Base-by-base conservation (phyloP, 2,113 vertebrate species). In the Scophthalmus maximus region DNA sequence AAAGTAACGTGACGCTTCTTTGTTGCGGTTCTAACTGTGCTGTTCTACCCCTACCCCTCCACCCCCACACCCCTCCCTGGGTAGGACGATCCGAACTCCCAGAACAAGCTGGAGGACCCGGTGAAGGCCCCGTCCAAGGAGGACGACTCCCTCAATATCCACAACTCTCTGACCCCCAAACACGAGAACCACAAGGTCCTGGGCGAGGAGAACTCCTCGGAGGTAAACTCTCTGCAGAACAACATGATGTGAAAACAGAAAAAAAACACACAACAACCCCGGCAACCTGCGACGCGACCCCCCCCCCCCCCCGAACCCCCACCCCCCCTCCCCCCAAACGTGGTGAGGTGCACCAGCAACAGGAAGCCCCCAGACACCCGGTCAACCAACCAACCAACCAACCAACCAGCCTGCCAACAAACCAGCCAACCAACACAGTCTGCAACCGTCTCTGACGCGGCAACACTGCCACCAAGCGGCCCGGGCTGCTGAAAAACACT, bases 161-260 rank as follows among this genome's bases (percentile, higher is more conserved):
- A 97, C 94, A 97, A 96, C 92, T 95, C 96, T 26, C 93, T 95
- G 89, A 97, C 96, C 17, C 95, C 96, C 91, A 97, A 98, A 88
- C 95, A 95, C 1, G 96, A 97, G 55, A 94, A 95, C 63, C 93
- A 95, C 89, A 98, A 96, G 88, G 94, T 93, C 74, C 90, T 93
- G 83, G 93, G 95, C 29, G 96, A 96, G 86, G 95, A 92, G 77
- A 96, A 95, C 18, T 93, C 88, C 71, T 85, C 93, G 20, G 97
- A 96, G 76, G 94, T 95, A 82, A 97, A 97, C 91, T 98, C 96
- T 73, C 94, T 97, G 80, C 97, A 98, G 95, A 99, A 98, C 93
- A 97, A 97, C 94, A 93, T 97, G 94, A 97, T 97, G 91, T 98
- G 92, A 91, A 84, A 77, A 75, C 69, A 65, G 76, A 80, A 3